Evolutionary conservation across 2,797 vertebrate genomes (phyloP).

Genomic region (Labroides dimidiatus): DNA sequence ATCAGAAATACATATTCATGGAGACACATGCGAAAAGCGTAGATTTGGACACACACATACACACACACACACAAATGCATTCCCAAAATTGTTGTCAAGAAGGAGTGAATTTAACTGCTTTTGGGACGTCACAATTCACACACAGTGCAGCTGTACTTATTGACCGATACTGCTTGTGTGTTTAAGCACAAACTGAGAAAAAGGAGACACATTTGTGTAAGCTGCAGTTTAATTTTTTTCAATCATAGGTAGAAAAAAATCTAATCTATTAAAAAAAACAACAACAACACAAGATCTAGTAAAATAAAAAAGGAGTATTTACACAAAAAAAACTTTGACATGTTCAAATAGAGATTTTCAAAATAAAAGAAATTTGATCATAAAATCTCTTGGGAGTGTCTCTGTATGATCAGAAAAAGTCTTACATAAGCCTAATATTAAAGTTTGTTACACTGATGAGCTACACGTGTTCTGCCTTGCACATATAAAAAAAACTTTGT

Average conservation of each 20-base stretch:
- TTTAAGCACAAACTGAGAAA: slow-evolving; percentile 6
- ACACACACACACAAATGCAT: slow-evolving; percentile 8
- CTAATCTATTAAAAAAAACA: neutral
- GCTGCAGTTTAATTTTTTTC: slow-evolving; percentile 51
- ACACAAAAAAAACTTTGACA: neutral
- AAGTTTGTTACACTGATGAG: neutral
- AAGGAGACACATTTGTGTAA: slow-evolving; percentile 45
- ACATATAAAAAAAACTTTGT: neutral
- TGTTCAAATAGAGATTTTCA: neutral
- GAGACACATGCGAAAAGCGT: slow-evolving; percentile 27
- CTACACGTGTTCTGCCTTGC: neutral
- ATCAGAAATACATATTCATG: slow-evolving; percentile 74
- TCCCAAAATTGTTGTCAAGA: slow-evolving; percentile 53
- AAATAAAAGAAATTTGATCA: slow-evolving; percentile 37
- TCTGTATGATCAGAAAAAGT: slow-evolving; percentile 7
- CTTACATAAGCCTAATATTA: neutral
- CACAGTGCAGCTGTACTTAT: slow-evolving; percentile 42
- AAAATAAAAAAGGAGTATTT: neutral
- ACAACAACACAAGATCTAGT: neutral
- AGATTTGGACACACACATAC: slow-evolving; percentile 29
- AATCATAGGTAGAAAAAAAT: slow-evolving; percentile 35
- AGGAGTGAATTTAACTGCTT: slow-evolving; percentile 65
- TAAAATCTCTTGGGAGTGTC: slow-evolving; percentile 15
- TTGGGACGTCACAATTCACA: slow-evolving; percentile 64
- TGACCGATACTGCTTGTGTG: slow-evolving; percentile 35